phyloP scores from a whole-genome alignment of 2,888 invertebrate genomes.

The Aspidiotus rigidus region DNA sequence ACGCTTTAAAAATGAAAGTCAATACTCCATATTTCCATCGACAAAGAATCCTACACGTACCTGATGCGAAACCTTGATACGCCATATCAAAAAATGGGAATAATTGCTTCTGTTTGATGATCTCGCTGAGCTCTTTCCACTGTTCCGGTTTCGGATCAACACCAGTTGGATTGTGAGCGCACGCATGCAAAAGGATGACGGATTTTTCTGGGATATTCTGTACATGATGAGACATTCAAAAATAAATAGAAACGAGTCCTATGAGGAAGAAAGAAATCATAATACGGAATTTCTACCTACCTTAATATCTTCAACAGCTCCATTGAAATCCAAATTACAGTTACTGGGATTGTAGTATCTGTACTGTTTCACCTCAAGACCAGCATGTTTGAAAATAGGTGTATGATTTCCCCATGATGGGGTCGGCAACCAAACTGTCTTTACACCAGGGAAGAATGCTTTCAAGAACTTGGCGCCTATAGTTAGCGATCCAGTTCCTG shows the following conservation, averaged over 20 bases:
- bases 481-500: conserved; percentile 94
- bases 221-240: conserved; percentile 40
- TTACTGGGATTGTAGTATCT: conserved; percentile 89
- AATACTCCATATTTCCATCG: no score
- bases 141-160: conserved; percentile 80
- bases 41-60: conserved; percentile 42
- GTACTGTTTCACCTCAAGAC: conserved; percentile 77
- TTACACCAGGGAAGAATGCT: conserved; percentile 66
- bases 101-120: conserved; percentile 69
- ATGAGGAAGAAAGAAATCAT: background rate
- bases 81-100: conserved; percentile 89
- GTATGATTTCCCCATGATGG: conserved; percentile 99
- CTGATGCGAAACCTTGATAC: conserved; percentile 94
- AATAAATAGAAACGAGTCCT: background rate
- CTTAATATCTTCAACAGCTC: conserved; percentile 76
- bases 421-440: conserved; percentile 76
- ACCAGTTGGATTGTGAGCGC: conserved; percentile 97
- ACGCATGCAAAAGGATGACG: conserved; percentile 85
- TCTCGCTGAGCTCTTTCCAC: conserved; percentile 76
- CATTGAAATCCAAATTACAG: conserved; percentile 85
- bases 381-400: conserved; percentile 83
- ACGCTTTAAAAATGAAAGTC: no score
- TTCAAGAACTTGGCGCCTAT: conserved; percentile 82
- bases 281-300: conserved; percentile 49
- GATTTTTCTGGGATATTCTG: conserved; percentile 88